Base-by-base conservation (phyloP, 2,888 invertebrate species). In the Microctonus brassicae region DNA sequence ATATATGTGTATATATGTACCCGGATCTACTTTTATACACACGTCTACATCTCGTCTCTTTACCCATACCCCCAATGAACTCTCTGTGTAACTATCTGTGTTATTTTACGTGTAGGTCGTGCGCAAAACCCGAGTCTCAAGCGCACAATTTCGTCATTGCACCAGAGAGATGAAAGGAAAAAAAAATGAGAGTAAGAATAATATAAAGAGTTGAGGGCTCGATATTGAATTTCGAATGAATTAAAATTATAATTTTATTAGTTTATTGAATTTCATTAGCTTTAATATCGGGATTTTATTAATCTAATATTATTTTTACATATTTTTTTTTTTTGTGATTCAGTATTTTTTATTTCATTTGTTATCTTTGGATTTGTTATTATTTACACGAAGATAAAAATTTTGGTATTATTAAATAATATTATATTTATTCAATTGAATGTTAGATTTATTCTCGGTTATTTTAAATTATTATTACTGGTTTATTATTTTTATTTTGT, bases 191-290 rank as follows among this genome's bases (percentile, higher is more conserved):
- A 63, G 42, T 42, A 42, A 42, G 61, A 62, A 39, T 24, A 39
- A 39, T 42, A 39, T 42, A 22, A n/a, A 62, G 9, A 24, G 61
- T 62, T 62, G 17, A 39, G 47, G 52, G 42, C 53, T 58, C 71
- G 70, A 73, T 72, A 61, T 55, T 68, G 77, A 75, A 77, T 77
- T 74, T 69, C 68, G 72, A 78, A 79, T 76, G 75, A 76, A 76
- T 68, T 64, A 64, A 33, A 72, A 76, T 79, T 76, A 76, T 79
- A 79, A 79, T 79, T 79, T 76, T 34, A 68, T 76, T 34, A 68
- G n/a, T n/a, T n/a, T n/a, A n/a, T n/a, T n/a, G n/a, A n/a, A n/a
- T n/a, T n/a, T n/a, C n/a, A n/a, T n/a, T n/a, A n/a, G n/a, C n/a
- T n/a, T n/a, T n/a, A n/a, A n/a, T n/a, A n/a, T n/a, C n/a, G n/a